These are phyloP conservation scores for Amblyopsis hoosieri DNA, from an alignment of 2,797 vertebrate species.

Conservation along the genomic window DNA sequence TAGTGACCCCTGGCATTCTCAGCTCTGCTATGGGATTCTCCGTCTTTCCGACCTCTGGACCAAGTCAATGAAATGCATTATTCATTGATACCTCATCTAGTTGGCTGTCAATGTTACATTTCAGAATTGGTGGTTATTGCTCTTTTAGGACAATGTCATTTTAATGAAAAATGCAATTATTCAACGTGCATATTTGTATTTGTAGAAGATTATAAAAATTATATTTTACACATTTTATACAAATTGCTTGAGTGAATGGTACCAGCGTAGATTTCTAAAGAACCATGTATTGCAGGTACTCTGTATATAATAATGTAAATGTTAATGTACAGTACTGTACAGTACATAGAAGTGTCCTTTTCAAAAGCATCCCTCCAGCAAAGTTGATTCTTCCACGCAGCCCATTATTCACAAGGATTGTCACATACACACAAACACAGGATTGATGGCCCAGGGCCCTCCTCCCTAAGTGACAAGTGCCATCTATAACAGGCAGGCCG, in stretches of 20 bases:
- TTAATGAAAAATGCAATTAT: no score
- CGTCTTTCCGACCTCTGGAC: conserved; percentile 60
- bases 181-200: neutral
- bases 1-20: conserved; percentile 56
- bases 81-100: conserved; percentile 60
- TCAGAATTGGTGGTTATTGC: conserved; percentile 72
- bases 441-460: conserved; percentile 68
- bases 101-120: conserved; percentile 49
- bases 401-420: conserved; percentile 32
- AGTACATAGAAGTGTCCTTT: neutral
- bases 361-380: neutral
- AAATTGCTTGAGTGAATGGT: no score
- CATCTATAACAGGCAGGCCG: conserved; percentile 72
- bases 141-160: conserved; percentile 53
- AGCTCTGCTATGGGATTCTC: conserved; percentile 50
- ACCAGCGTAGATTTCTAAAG: no score
- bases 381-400: conserved; percentile 13
- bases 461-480: conserved; percentile 73
- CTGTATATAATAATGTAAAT: no score
- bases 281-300: no score
- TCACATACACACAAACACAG: conserved; percentile 28
- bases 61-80: conserved; percentile 74
- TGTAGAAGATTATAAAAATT: neutral
- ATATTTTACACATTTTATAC: no score
- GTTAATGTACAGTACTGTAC: neutral